Percentiles rank a stretch among this genome's conserved stretches.
phyloP scores from a whole-genome alignment of 2,113 vertebrate species.

The Cacatua alba region DNA sequence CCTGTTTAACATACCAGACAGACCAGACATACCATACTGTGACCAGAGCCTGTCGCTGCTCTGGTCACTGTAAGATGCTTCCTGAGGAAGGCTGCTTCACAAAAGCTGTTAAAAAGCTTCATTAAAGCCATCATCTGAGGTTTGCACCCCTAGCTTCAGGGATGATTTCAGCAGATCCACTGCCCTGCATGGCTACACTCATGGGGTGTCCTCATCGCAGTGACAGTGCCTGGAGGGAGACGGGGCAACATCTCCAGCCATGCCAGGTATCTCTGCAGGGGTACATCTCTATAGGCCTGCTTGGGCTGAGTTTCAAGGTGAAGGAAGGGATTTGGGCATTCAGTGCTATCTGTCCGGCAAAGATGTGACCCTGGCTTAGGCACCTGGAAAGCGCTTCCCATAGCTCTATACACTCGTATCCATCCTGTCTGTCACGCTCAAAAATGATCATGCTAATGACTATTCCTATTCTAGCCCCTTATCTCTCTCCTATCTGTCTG shows the following conservation, averaged over 20 bases:
- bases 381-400: too few species aligned
- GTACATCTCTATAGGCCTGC: not conserved
- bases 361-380: too few species aligned
- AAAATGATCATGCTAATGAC: not conserved
- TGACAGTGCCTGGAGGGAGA: not conserved
- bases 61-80: not conserved
- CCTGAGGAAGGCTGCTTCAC: not conserved
- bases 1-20: not conserved
- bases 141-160: not conserved
- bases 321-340: too few species aligned
- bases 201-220: rapidly evolving
- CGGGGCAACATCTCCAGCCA: not conserved
- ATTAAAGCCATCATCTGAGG: not conserved
- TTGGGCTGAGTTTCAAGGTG: not conserved
- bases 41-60: not conserved
- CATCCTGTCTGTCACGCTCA: too few species aligned
- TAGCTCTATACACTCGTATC: too few species aligned
- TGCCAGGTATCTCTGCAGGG: not conserved
- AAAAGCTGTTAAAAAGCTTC: not conserved
- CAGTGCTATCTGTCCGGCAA: too few species aligned
- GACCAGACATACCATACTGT: not conserved
- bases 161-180: not conserved
- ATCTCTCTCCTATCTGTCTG: not conserved
- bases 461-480: not conserved
- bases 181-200: not conserved